Percentiles rank a stretch among this genome's conserved stretches.
phyloP scores from a whole-genome alignment of 2,113 vertebrate genomes.

The Tetraodon nigroviridis region DNA sequence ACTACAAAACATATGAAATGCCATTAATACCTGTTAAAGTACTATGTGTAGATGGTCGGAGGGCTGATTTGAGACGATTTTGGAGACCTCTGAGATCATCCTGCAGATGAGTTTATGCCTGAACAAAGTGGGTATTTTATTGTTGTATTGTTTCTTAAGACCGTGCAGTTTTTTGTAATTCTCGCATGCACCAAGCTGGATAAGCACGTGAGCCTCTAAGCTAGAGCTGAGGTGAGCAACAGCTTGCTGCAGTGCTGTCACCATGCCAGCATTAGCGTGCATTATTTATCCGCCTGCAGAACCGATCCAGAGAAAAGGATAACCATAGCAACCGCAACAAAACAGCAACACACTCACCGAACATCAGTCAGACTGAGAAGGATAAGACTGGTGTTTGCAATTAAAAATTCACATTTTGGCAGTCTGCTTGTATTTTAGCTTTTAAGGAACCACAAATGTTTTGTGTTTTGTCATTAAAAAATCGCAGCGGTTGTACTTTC shows the following conservation, averaged over 20 bases:
- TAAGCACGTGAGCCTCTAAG: conserved; percentile 37
- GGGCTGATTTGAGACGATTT: no score
- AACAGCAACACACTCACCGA: conserved; percentile 15
- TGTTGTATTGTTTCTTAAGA: not conserved
- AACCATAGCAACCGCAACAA: conserved; percentile 65
- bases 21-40: no score
- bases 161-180: not conserved
- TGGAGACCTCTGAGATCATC: no score
- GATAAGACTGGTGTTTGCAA: conserved; percentile 14
- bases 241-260: conserved; percentile 73
- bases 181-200: conserved; percentile 3
- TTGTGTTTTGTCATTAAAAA: conserved; percentile 20
- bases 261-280: conserved; percentile 69
- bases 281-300: conserved; percentile 71
- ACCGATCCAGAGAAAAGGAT: conserved; percentile 60
- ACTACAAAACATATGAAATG: no score
- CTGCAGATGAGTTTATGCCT: no score
- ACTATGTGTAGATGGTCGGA: no score
- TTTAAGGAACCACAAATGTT: no score
- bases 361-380: conserved; percentile 22
- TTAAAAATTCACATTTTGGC: conserved; percentile 36
- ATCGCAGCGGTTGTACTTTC: not conserved
- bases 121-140: no score
- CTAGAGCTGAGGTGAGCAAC: conserved; percentile 61
- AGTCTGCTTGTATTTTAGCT: no score